Conservation (phyloP, 2,797 vertebrate genomes). For the Emydoidea blandingii region DNA sequence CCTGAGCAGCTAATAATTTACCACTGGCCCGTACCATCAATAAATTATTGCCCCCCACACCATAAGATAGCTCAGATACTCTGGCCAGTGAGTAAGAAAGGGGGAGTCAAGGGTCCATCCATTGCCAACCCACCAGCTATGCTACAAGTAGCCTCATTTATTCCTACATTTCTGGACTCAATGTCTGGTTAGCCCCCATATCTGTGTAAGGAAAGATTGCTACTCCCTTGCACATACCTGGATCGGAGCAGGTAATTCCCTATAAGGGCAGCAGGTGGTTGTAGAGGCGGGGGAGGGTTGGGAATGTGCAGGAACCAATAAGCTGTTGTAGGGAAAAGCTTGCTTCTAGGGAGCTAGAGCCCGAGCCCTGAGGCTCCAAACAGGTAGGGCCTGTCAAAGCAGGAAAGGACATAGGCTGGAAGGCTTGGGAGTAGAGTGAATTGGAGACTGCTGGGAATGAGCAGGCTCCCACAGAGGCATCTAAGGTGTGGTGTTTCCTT, state of each 20-base stretch:
- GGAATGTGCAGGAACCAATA: not conserved
- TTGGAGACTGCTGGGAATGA: not conserved
- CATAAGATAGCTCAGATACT: not conserved
- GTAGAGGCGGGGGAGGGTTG: not conserved
- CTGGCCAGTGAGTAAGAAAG: not conserved
- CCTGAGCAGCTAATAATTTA: not conserved
- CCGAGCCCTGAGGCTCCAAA: not conserved
- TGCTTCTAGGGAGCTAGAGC: not conserved
- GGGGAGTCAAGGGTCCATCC: not conserved
- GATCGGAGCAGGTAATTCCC: not conserved
- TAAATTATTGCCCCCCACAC: not conserved
- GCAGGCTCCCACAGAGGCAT: not conserved
- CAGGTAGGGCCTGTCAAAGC: not conserved
- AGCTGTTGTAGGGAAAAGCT: not conserved
- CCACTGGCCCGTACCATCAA: not conserved
- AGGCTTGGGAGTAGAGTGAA: not conserved
- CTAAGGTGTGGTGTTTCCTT: not conserved
- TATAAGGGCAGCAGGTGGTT: not conserved
- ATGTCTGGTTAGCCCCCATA: not conserved
- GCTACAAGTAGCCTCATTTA: slow-evolving; percentile 28
- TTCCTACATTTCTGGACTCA: not conserved
- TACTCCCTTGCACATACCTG: slow-evolving; percentile 1
- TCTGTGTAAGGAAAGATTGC: not conserved
- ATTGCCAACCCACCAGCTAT: slow-evolving; percentile 11
- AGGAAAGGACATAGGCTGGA: not conserved